phyloP scores from a whole-genome alignment of 2,113 vertebrate species.

The Halcyon senegalensis region DNA sequence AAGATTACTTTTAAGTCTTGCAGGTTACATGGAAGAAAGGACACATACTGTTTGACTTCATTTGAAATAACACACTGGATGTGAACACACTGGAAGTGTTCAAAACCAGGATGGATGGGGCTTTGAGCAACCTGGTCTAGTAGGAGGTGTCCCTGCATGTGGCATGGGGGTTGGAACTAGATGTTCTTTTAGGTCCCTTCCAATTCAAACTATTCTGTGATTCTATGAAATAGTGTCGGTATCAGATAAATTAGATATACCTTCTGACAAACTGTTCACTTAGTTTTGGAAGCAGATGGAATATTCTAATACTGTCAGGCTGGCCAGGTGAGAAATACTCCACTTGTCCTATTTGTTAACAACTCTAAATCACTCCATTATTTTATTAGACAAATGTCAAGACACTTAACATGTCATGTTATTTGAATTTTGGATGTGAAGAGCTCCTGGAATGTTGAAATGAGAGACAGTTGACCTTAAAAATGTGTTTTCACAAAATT shows the following conservation, averaged over 20 bases:
- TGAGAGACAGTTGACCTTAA: background rate
- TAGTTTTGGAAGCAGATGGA: background rate
- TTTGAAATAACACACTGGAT: background rate
- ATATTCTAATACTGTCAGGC: conserved; percentile 9
- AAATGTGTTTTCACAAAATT: background rate
- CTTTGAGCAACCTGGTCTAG: too few relatives aligned
- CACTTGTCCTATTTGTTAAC: background rate
- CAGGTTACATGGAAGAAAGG: background rate
- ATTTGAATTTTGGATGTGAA: background rate
- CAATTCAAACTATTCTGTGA: too few relatives aligned
- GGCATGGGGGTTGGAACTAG: too few relatives aligned
- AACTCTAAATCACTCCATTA: background rate
- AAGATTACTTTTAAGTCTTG: background rate
- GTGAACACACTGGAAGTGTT: too few relatives aligned
- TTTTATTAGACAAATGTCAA: background rate
- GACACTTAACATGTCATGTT: background rate
- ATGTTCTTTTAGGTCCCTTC: too few relatives aligned
- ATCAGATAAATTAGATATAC: background rate
- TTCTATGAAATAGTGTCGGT: background rate
- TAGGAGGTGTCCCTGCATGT: too few relatives aligned
- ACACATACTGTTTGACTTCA: background rate
- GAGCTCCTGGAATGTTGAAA: background rate
- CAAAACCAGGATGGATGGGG: too few relatives aligned
- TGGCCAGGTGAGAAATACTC: background rate
- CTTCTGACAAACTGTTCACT: background rate